These are phyloP conservation scores for Xestobium rufovillosum DNA, from an alignment of 2,888 invertebrate genomes.

Conservation along the genomic window DNA sequence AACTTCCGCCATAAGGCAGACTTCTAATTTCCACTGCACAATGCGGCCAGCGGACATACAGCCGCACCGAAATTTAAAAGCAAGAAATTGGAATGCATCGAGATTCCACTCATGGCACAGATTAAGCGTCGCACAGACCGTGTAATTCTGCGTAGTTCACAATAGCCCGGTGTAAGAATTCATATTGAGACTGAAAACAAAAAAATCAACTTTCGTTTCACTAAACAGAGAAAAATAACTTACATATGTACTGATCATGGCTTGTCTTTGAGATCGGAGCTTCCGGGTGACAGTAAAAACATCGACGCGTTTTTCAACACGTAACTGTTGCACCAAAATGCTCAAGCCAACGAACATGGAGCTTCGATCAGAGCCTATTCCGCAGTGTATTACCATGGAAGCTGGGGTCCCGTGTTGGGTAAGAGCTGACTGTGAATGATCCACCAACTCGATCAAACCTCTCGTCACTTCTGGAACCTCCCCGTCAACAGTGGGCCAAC, in stretches of 20 bases:
- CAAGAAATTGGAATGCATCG: too few relatives aligned
- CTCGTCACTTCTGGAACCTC: constrained; percentile 82
- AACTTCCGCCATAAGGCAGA: too few relatives aligned
- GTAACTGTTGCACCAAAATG: constrained; percentile 76
- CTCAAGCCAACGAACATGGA: constrained; percentile 85
- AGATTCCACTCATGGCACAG: neutral
- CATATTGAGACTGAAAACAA: constrained; percentile 74
- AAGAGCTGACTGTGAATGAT: constrained; percentile 56
- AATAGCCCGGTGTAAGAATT: constrained; percentile 87
- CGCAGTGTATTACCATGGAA: constrained; percentile 82
- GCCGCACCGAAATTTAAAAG: too few relatives aligned
- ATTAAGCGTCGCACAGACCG: constrained; percentile 55
- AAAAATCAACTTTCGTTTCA: too few relatives aligned
- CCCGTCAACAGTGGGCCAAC: constrained; percentile 85
- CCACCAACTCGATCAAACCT: constrained; percentile 78
- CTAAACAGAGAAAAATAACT: too few relatives aligned
- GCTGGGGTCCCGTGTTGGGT: constrained; percentile 48
- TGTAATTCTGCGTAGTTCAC: constrained; percentile 83
- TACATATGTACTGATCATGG: constrained; percentile 77
- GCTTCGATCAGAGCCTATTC: constrained; percentile 79
- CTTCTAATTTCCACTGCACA: too few relatives aligned
- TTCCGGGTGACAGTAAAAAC: constrained; percentile 78
- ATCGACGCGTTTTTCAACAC: constrained; percentile 78
- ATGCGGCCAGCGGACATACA: too few relatives aligned
- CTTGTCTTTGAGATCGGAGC: constrained; percentile 74